These are phyloP conservation scores for Tiliacea citrago DNA, from an alignment of 2,888 invertebrate genomes.

Conservation along the genomic window DNA sequence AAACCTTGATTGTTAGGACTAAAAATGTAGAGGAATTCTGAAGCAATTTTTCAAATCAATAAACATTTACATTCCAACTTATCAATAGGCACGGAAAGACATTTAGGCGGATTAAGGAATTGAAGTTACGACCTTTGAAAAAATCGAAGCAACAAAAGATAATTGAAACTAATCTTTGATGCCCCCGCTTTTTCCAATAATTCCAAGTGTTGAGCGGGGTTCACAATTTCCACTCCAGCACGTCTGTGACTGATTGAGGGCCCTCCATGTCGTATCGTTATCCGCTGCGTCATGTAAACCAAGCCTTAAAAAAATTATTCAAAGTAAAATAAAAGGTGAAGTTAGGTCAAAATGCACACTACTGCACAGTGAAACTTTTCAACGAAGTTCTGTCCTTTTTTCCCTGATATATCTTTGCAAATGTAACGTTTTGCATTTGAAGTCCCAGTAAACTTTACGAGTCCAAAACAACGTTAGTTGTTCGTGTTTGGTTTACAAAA, in stretches of 20 bases:
- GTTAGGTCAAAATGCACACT: conserved; percentile 11
- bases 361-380: conserved; percentile 18
- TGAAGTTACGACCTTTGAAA: conserved; percentile 25
- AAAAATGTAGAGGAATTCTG: conserved; percentile 15
- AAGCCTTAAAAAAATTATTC: conserved; percentile 38
- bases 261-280: conserved; percentile 57
- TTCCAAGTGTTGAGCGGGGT: conserved; percentile 57
- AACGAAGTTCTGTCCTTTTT: neutral
- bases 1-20: conserved; percentile 29
- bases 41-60: conserved; percentile 36
- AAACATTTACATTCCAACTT: conserved; percentile 43
- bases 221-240: conserved; percentile 74
- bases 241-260: conserved; percentile 70
- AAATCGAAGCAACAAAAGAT: conserved; percentile 35
- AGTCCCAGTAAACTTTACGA: neutral
- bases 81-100: conserved; percentile 31
- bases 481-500: neutral
- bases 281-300: conserved; percentile 67
- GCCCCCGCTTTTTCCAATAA: conserved; percentile 60
- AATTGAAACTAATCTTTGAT: conserved; percentile 57
- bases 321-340: conserved; percentile 30
- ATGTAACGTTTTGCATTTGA: conserved; percentile 19
- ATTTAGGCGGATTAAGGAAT: conserved; percentile 23
- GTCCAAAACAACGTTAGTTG: neutral
- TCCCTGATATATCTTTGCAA: conserved; percentile 20